Conservation (phyloP, 2,113 vertebrate genomes). For the Pomatorhinus ruficollis region DNA sequence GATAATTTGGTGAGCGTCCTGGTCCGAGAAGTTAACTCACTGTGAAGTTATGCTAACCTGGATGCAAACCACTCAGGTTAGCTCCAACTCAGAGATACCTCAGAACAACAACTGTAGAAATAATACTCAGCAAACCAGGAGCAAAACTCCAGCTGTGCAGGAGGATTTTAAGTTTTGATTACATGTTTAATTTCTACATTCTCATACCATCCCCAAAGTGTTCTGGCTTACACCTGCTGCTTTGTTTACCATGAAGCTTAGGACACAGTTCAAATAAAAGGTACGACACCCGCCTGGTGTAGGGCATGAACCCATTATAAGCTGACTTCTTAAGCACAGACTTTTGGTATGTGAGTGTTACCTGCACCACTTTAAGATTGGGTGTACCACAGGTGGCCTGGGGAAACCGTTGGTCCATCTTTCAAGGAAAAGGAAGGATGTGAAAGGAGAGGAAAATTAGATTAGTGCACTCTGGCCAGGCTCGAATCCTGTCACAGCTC, state of each 20-base stretch:
- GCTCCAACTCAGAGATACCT: neutral
- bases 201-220: neutral
- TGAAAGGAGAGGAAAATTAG: neutral
- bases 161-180: neutral
- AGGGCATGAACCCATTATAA: neutral
- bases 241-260: neutral
- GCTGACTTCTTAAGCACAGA: neutral
- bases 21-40: neutral
- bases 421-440: neutral
- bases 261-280: neutral
- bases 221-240: neutral
- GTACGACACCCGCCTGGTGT: neutral
- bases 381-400: neutral
- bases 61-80: neutral
- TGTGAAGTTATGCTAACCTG: neutral
- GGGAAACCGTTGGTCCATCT: neutral
- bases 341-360: neutral
- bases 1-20: neutral
- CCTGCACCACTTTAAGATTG: neutral
- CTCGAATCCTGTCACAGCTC: neutral
- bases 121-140: neutral
- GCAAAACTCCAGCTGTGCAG: neutral
- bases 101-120: neutral
- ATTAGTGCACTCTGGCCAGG: neutral
- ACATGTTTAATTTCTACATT: neutral